These are phyloP conservation scores for Poicephalus meyeri DNA, from an alignment of 2,113 vertebrate species.

Conservation along the genomic window DNA sequence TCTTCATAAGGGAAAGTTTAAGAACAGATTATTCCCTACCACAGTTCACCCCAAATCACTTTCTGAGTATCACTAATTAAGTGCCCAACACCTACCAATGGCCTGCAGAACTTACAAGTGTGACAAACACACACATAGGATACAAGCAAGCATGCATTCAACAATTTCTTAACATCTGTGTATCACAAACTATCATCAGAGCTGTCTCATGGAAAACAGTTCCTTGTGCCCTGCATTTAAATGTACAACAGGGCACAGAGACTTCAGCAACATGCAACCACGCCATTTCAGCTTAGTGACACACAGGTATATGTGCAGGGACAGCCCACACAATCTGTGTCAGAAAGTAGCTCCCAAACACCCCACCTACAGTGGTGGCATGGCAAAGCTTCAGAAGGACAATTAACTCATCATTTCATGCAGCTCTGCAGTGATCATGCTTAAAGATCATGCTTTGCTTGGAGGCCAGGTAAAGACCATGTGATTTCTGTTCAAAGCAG, in stretches of 20 bases:
- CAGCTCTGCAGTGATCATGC: not conserved
- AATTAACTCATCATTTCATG: not conserved
- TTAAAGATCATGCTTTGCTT: not conserved
- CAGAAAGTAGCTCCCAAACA: not conserved
- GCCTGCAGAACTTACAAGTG: not conserved
- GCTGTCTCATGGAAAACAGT: not conserved
- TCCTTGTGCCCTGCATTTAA: fast-evolving
- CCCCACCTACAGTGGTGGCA: fast-evolving
- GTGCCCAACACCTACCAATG: too few relatives aligned
- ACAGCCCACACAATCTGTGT: not conserved
- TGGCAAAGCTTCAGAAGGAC: not conserved
- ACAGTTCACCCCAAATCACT: not conserved
- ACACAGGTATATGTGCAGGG: not conserved
- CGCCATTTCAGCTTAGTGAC: not conserved
- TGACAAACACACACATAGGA: not conserved
- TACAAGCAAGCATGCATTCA: not conserved
- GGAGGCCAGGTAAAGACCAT: not conserved
- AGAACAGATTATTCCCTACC: not conserved
- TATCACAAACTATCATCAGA: not conserved
- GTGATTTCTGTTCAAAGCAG: not conserved
- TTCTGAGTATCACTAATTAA: not conserved
- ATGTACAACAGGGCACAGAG: not conserved
- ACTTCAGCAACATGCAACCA: not conserved
- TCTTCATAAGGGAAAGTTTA: not conserved
- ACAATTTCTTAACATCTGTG: not conserved